phyloP scores from a whole-genome alignment of 2,888 invertebrate species.

The Gymnoscelis rufifasciata region DNA sequence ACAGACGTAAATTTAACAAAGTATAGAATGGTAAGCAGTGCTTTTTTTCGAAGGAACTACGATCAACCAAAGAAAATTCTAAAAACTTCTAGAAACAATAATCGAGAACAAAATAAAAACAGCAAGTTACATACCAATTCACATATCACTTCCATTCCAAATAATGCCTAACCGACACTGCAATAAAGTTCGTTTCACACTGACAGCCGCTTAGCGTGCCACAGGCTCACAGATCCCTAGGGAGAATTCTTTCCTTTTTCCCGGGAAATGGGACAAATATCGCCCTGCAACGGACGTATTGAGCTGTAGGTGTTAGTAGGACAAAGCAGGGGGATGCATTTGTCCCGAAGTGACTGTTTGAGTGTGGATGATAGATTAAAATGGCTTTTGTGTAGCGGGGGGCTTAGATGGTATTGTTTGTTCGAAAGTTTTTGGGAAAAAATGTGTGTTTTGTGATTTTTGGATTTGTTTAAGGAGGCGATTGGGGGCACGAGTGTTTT shows the following conservation, averaged over 20 bases:
- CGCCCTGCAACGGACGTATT: constrained; percentile 37
- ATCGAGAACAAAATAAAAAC: no score
- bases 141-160: no score
- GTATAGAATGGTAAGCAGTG: no score
- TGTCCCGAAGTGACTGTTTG: constrained; percentile 12
- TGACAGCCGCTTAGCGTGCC: constrained; percentile 7
- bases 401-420: constrained; percentile 4
- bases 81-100: no score
- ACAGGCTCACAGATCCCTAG: constrained; percentile 2
- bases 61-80: no score
- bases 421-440: not conserved
- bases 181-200: not conserved
- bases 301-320: constrained; percentile 26
- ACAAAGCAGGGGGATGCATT: constrained; percentile 20
- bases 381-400: constrained; percentile 9
- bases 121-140: no score
- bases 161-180: constrained; percentile 5
- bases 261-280: constrained; percentile 40
- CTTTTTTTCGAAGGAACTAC: no score
- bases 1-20: no score
- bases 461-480: no score
- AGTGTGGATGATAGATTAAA: constrained; percentile 20
- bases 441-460: not conserved
- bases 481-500: no score
- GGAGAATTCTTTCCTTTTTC: constrained; percentile 39